phyloP scores from a whole-genome alignment of 2,113 vertebrate species.

The Stegostoma tigrinum region DNA sequence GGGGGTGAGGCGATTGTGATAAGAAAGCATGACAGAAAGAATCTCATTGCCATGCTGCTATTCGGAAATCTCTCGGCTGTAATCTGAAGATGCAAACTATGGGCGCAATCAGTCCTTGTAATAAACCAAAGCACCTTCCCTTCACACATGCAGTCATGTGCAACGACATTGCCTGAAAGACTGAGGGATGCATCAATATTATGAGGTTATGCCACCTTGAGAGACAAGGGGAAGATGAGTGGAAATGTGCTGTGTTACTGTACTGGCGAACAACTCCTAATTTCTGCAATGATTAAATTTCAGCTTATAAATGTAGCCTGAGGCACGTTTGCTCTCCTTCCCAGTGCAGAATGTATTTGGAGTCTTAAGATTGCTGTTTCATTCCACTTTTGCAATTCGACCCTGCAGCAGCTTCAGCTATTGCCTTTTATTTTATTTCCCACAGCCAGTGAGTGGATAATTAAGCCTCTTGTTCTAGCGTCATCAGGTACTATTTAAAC shows the following conservation, averaged over 20 bases:
- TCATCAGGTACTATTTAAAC: neutral
- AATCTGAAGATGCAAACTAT: neutral
- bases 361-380: neutral
- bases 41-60: neutral
- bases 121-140: neutral
- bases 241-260: neutral
- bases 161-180: neutral
- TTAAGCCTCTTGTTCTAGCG: neutral
- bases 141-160: neutral
- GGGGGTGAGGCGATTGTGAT: too few species aligned
- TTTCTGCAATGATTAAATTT: neutral
- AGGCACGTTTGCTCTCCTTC: neutral
- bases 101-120: neutral
- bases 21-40: neutral
- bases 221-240: neutral
- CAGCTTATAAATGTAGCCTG: neutral
- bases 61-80: neutral
- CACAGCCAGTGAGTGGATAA: neutral
- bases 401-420: neutral
- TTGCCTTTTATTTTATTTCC: conserved; percentile 15
- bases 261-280: neutral
- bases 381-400: neutral
- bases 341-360: neutral
- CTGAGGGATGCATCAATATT: neutral
- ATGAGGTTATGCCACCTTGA: neutral